A percentile compares a stretch with the other conserved stretches of the same genome.
Evolutionary conservation across 2,888 invertebrate genomes (phyloP).

Genomic region (Nomada ruficornis): DNA sequence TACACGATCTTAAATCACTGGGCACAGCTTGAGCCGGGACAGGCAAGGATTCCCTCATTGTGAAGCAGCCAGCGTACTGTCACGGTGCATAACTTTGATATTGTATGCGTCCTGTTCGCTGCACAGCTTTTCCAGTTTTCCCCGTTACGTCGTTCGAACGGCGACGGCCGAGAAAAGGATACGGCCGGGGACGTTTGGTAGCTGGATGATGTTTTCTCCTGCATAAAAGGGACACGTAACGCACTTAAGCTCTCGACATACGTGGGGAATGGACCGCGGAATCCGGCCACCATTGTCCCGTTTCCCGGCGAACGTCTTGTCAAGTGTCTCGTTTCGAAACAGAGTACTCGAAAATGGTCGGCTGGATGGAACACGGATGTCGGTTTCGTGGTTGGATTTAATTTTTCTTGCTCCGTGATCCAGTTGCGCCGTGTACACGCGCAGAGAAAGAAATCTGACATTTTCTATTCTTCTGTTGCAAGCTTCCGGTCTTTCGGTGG

Average conservation of each 20-base stretch:
- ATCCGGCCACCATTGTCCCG: slow-evolving; percentile 33
- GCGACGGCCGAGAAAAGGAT: slow-evolving; percentile 17
- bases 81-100: slow-evolving; percentile 51
- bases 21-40: slow-evolving; percentile 27
- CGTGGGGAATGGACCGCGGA: slow-evolving; percentile 19
- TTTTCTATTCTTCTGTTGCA: too few species aligned
- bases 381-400: slow-evolving; percentile 23
- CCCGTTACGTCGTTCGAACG: slow-evolving; percentile 9
- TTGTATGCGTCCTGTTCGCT: slow-evolving; percentile 34
- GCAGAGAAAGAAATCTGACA: not conserved
- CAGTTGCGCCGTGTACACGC: not conserved
- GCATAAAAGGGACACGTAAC: slow-evolving; percentile 53
- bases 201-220: slow-evolving; percentile 31
- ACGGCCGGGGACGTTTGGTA: not conserved
- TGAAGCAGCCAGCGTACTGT: slow-evolving; percentile 46
- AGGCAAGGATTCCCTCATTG: slow-evolving; percentile 41
- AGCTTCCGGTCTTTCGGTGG: too few species aligned
- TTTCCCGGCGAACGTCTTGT: slow-evolving; percentile 32
- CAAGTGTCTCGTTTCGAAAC: slow-evolving; percentile 19
- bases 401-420: not conserved
- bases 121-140: slow-evolving; percentile 11
- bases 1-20: slow-evolving; percentile 47
- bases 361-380: slow-evolving; percentile 32
- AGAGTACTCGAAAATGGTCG: not conserved
- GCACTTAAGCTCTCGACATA: slow-evolving; percentile 44